Base-by-base conservation (phyloP, 2,113 vertebrate species). In the Hystrix cristata region DNA sequence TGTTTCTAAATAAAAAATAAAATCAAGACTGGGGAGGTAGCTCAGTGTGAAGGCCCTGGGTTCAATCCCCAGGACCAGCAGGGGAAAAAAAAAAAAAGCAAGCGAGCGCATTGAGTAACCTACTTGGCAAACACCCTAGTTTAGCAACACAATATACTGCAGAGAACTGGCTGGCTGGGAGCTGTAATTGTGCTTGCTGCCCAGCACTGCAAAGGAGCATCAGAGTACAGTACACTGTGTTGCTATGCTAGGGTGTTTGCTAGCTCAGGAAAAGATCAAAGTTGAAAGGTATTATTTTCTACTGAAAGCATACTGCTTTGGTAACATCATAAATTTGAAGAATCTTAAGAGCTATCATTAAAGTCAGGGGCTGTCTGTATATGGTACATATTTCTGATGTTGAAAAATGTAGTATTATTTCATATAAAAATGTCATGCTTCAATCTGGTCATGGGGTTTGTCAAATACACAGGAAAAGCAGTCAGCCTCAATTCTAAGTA, bases 361-460 rank as follows among this genome's bases (percentile, higher is more conserved):
- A 78, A 60, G 55, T 60, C 18, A 23, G n/a, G 16, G 59, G 29
- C 57, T 31, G 60, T 48, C 43, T 64, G 25, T 31, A 64, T 10
- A 10, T 29, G 48, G 34, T 14, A 3, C 23, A 0, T 51, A 71
- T 90, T 90, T 96, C 27, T 71, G 25, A 57, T 80, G 95, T 93
- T 83, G 72, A 16, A 79, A 94, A 82, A 79, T 53, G 65, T 62
- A 92, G 69, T 8, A 94, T 88, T 7, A 90, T 72, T 91, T 91
- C 62, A 95, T 51, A 34, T 74, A 27, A 81, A 51, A 31, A 34
- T 55, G 29, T 59, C 69, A 79, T 60, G 11, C 79, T 87, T 95
- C 38, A 93, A 19, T 3, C 3, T 64, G 78, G 62, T 46, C 38
- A 65, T 57, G 11, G 29, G 8, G 79, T 62, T 67, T 89, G 71